Evolutionary conservation across 2,888 invertebrate species (phyloP).

Genomic region (Parasteatoda lunata): DNA sequence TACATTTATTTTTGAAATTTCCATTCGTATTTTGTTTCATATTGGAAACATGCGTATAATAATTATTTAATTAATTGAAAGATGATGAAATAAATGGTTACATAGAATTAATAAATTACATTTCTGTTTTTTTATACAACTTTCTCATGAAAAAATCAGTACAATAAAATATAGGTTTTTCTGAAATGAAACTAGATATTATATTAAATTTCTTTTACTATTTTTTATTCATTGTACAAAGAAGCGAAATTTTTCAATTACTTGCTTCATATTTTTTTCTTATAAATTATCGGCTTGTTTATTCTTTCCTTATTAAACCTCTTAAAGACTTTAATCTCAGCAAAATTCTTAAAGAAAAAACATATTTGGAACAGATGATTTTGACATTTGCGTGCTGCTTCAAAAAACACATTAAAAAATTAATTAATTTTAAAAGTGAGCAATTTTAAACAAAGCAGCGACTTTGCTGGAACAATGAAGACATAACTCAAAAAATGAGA

Average conservation of each 20-base stretch:
- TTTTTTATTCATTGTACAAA: neutral
- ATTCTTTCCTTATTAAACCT: neutral
- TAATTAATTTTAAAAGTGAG: constrained; percentile 30
- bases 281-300: neutral
- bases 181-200: too few relatives aligned
- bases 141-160: too few relatives aligned
- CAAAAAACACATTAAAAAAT: constrained; percentile 23
- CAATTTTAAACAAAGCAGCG: neutral
- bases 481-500: constrained; percentile 15
- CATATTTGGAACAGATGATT: constrained; percentile 24
- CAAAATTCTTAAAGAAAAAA: constrained; percentile 9
- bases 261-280: neutral
- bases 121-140: too few relatives aligned
- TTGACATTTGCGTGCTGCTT: constrained; percentile 15
- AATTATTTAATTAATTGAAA: too few relatives aligned
- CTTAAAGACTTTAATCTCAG: neutral
- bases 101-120: too few relatives aligned
- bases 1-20: too few relatives aligned
- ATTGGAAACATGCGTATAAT: too few relatives aligned
- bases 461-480: constrained; percentile 7
- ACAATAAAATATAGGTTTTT: too few relatives aligned
- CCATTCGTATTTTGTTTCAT: too few relatives aligned
- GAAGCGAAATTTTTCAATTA: neutral
- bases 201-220: neutral
- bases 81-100: too few relatives aligned